These are phyloP conservation scores for Pseudorhombus dupliciocellatus DNA, from an alignment of 2,113 vertebrate genomes.

Conservation along the genomic window DNA sequence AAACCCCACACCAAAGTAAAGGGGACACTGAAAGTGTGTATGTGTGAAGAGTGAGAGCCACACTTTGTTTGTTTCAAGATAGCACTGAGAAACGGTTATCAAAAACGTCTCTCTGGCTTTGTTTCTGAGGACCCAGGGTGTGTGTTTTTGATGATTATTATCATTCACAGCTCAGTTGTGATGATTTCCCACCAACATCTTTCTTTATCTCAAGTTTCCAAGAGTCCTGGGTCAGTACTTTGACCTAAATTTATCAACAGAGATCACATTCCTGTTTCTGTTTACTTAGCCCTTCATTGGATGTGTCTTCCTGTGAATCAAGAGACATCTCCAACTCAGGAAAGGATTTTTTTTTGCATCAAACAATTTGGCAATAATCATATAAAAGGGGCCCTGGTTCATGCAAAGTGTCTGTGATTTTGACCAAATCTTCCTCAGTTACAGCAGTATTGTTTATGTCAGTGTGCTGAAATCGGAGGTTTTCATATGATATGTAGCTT, in stretches of 20 bases:
- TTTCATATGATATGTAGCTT: background rate
- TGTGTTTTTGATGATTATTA: background rate
- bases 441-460: background rate
- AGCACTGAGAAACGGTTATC: background rate
- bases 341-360: background rate
- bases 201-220: background rate
- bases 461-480: background rate
- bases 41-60: background rate
- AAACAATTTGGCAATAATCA: background rate
- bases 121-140: constrained; percentile 4
- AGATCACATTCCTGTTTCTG: background rate
- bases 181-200: background rate
- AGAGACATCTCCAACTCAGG: background rate
- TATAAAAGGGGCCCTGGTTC: background rate
- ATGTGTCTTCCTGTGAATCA: background rate
- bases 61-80: constrained; percentile 23
- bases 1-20: constrained; percentile 3
- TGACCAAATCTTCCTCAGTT: background rate
- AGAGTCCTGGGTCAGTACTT: background rate
- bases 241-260: background rate
- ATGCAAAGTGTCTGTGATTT: background rate
- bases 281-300: background rate
- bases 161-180: too few species aligned
- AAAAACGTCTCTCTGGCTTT: constrained; percentile 1
- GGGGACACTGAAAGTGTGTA: background rate